phyloP scores from a whole-genome alignment of 2,113 vertebrate species.

The Clarias magur region DNA sequence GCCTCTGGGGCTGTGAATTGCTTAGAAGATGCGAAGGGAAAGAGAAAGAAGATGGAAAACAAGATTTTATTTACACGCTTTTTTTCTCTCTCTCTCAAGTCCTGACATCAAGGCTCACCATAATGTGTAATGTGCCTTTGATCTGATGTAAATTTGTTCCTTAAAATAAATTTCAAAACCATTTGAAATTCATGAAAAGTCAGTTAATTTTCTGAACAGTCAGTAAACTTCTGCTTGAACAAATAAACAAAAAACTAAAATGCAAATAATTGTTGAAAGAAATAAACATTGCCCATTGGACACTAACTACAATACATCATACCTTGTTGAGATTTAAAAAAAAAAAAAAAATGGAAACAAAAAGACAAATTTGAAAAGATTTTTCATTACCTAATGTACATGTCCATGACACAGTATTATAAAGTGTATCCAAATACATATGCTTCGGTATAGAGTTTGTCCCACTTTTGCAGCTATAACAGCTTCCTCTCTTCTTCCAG shows the following conservation, averaged over 20 bases:
- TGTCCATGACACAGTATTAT: not conserved
- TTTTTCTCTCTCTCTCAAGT: not conserved
- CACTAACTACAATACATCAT: not conserved
- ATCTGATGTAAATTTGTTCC: not conserved
- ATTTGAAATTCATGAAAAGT: not conserved
- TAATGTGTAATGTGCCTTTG: not conserved
- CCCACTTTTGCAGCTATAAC: no score
- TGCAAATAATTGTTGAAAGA: not conserved
- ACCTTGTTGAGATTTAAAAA: not conserved
- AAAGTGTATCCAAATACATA: not conserved
- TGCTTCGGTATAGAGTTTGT: no score
- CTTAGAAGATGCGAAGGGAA: not conserved
- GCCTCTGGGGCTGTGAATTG: constrained; percentile 3
- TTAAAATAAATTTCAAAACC: not conserved
- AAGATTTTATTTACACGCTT: constrained; percentile 41
- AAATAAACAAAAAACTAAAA: not conserved
- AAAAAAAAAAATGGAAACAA: not conserved
- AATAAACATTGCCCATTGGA: not conserved
- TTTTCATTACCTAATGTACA: not conserved
- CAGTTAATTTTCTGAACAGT: not conserved
- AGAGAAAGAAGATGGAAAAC: not conserved
- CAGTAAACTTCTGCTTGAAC: not conserved
- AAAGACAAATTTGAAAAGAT: not conserved
- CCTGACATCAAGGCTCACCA: not conserved
- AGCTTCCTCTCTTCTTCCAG: no score